phyloP scores from a whole-genome alignment of 2,113 vertebrate species.

The Chlamydotis undulata region DNA sequence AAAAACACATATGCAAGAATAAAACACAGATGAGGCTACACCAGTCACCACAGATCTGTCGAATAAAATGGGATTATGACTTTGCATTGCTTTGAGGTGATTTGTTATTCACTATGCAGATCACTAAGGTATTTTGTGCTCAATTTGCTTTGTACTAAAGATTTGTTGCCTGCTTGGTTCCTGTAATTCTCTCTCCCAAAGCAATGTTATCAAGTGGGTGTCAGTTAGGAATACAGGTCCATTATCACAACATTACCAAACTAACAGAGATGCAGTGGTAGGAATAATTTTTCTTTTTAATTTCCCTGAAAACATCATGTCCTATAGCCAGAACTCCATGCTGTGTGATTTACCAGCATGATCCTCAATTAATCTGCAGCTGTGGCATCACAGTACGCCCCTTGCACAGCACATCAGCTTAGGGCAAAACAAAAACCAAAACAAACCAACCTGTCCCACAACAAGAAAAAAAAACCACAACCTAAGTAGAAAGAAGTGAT shows the following conservation, averaged over 20 bases:
- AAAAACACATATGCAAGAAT: neutral
- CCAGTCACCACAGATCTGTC: neutral
- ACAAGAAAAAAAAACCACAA: neutral
- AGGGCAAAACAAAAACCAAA: neutral
- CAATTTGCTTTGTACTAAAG: conserved; percentile 46
- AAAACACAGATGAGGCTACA: neutral
- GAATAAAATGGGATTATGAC: conserved; percentile 6
- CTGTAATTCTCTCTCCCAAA: conserved; percentile 34
- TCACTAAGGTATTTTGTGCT: conserved; percentile 33
- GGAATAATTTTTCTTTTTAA: conserved; percentile 41
- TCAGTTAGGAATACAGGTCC: conserved; percentile 35
- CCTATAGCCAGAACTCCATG: conserved; percentile 12
- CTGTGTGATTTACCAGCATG: conserved; percentile 35
- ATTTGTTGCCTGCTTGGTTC: neutral
- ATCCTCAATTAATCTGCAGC: conserved; percentile 51
- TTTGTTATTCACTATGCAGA: conserved; percentile 33
- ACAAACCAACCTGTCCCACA: neutral
- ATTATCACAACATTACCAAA: conserved; percentile 16
- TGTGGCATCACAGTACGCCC: conserved; percentile 1
- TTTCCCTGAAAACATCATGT: conserved; percentile 39
- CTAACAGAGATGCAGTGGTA: neutral
- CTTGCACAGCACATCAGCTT: neutral
- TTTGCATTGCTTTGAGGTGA: conserved; percentile 11
- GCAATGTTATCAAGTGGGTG: conserved; percentile 24
- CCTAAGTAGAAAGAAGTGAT: neutral